Evolutionary conservation across 2,888 invertebrate genomes (phyloP), one percentile per base, ranked within the genome.

Genomic region (Aporophyla nigra): DNA sequence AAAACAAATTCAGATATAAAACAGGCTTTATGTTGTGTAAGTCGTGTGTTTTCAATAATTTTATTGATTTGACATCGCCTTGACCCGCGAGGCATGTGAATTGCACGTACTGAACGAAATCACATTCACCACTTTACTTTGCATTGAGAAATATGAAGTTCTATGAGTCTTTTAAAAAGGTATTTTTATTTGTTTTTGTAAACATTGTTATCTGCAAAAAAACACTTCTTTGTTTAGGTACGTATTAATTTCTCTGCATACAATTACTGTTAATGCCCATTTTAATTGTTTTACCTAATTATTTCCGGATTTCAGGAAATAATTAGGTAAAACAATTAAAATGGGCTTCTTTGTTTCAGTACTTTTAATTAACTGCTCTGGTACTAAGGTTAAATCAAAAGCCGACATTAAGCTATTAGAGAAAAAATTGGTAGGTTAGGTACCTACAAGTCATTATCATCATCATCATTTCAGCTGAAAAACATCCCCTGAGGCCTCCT

Each of bases 11-110:
- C 27, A 19, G 27, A 59, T 59, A 27, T 27, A 59, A 2, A 33
- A 59, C 59, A 59, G 59, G 21, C 27, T 24, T 5, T 27, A 59
- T 9, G 27, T 27, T 58, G 24, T 63, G 19, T 66, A 69, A 70
- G 62, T 83, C 59, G 73, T 84, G 61, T 67, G 24, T 58, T 74
- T 84, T 79, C 49, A 70, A 78, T 76, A 77, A 67, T 63, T 63
- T 54, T 88, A 85, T 82, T 78, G 85, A 82, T 86, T 77, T 69
- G 78, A 63, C 77, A 65, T 73, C 73, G 61, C 86, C 86, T 87
- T 87, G 86, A 86, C 84, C 86, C 21, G 69, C 1, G 16, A 43
- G 68, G 66, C 80, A 77, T 78, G 86, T 78, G 88, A 82, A 87
- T 58, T 75, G 82, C 70, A 70, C 66, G 62, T 67, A 16, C 0